Percentiles rank a stretch among this genome's conserved stretches.
phyloP scores from a whole-genome alignment of 2,113 vertebrate genomes.

The Neogobius melanostomus region DNA sequence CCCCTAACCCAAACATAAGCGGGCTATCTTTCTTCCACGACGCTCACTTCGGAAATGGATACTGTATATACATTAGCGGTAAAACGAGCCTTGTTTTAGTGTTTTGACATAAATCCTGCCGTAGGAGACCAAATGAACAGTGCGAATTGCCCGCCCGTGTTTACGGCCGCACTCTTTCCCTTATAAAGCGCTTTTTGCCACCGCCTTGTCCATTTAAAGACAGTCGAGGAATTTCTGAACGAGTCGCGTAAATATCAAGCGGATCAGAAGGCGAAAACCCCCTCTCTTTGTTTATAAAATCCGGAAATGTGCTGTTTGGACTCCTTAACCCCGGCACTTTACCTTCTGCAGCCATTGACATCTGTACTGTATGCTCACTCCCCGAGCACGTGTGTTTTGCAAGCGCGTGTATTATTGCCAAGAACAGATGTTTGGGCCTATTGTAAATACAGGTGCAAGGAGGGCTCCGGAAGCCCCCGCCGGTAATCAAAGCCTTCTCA shows the following conservation, averaged over 20 bases:
- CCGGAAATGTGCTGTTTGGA: constrained; percentile 72
- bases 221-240: constrained; percentile 80
- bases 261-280: constrained; percentile 81
- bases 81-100: constrained; percentile 60
- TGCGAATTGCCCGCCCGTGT: constrained; percentile 80
- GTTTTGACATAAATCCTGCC: constrained; percentile 82
- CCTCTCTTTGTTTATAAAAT: constrained; percentile 81
- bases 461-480: constrained; percentile 60
- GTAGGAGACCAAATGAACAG: constrained; percentile 77
- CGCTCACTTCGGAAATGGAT: constrained; percentile 18
- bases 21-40: constrained; percentile 15
- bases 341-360: constrained; percentile 52
- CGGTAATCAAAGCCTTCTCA: constrained; percentile 61
- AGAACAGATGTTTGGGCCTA: constrained; percentile 68
- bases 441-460: constrained; percentile 77
- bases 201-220: constrained; percentile 86
- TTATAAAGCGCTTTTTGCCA: constrained; percentile 86
- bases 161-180: constrained; percentile 81
- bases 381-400: constrained; percentile 29
- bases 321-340: constrained; percentile 62
- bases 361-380: constrained; percentile 24
- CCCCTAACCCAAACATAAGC: constrained; percentile 32
- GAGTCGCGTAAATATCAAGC: constrained; percentile 85
- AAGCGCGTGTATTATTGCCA: constrained; percentile 56
- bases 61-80: not conserved